Base-by-base conservation (phyloP, 1,140 invertebrate species). In the Oscheius sp. region DNA sequence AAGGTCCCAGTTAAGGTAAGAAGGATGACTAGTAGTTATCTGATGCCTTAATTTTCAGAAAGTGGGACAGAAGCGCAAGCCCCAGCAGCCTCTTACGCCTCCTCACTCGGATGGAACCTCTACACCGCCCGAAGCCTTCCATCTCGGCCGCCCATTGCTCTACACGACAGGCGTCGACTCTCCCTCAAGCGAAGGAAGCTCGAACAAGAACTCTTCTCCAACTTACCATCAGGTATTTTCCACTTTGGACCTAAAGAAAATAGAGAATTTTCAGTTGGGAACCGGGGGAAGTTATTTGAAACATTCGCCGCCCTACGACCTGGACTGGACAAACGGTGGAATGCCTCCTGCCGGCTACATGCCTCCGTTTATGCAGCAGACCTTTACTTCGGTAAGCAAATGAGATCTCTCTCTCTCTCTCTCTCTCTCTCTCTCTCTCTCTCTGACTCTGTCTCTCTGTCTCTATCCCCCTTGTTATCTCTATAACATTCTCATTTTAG, bases 31-130 rank as follows among this genome's bases (percentile, higher is more conserved):
- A 13, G 7, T 55, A 23, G 7, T 55, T 23, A 7, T 55, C 49
- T 55, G 23, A 55, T 13, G 7, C 7, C 4, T 4, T 23, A 23
- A 20, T 42, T 55, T 55, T 26, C 49, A 55, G 49, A 55, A 26
- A 55, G 23, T 23, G 28, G 49, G 15, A 23, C 49, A 55, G 23
- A 55, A 55, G 23, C 7, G 55, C 34, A 31, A 18, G n/a, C 67
- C 35, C 49, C 10, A 34, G 28, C 66, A 20, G 20, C 69, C 58
- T 28, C 26, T 71, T 58, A 71, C 69, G 18, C 69, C 69, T 31
- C 69, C 69, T 42, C 69, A 59, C 1, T 71, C 69, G 1, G 69
- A 71, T 38, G 62, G 69, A 49, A 61, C 69, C 7, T 63, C 46
- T 26, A 61, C 69, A 34, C 38, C 69, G n/a, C 69, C 69, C 7